Base-by-base conservation (phyloP, 1,140 invertebrate genomes). In the Dreissena rostriformis region DNA sequence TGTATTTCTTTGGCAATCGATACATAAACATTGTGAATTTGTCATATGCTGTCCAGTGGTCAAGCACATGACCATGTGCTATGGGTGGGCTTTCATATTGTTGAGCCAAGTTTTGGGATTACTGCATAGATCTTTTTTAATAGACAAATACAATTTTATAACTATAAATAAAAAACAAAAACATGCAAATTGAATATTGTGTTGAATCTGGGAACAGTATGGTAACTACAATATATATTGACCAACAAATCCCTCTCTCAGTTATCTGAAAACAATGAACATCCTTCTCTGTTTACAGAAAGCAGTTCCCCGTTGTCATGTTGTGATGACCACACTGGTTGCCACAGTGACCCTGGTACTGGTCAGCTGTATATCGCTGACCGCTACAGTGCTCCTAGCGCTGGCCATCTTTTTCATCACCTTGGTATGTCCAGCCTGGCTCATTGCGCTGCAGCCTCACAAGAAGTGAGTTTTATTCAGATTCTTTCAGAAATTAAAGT, bases 381-480 rank as follows among this genome's bases (percentile, higher is more conserved):
- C 95, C 65, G 95, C 96, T 6, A 88, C 93, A 12, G 86, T 94
- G 11, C 68, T 94, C 10, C 93, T 93, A 53, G 24, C 88, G 6
- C 92, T 96, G 0, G 68, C 93, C 51, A 90, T 94, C 83, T 1
- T 95, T 10, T 93, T 94, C 81, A 91, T 95, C 22, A 93, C 94
- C 24, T 91, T 95, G 73, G 53, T 94, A 66, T 98, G 97, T 93
- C 97, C 98, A 8, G 90, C 95, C 11, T 96, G 96, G 93, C 97
- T 98, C 93, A 95, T 98, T 0, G 94, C 92, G 75, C 96, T 96
- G 93, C 97, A 98, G 89, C 96, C 95, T 66, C 96, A 96, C 90
- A 99, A 99, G 94, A 96, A 97, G 93, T 94, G 88, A 89, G 91
- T 91, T 61, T 2, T 52, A 17, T 70, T 19, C 19, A 57, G 24